Conservation (phyloP, 2,797 vertebrate genomes). For the Dermochelys coriacea region DNA sequence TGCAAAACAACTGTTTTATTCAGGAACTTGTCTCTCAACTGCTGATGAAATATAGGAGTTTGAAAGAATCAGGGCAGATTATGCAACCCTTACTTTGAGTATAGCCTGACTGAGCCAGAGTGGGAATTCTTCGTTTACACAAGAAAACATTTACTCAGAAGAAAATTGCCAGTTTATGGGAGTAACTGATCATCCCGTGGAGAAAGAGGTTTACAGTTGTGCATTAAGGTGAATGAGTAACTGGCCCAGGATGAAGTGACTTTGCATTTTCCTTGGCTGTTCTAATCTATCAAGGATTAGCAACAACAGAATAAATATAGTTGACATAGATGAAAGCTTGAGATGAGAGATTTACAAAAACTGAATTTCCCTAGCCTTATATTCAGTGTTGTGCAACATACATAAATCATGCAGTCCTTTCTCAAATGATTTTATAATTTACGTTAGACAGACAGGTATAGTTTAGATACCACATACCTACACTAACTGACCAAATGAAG, state of each 20-base stretch:
- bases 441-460: not conserved
- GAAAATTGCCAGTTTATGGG: not conserved
- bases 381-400: not conserved
- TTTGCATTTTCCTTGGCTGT: not conserved
- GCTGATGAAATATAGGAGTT: not conserved
- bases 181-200: not conserved
- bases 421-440: not conserved
- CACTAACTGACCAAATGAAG: too few relatives aligned
- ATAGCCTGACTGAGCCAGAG: not conserved
- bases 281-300: not conserved
- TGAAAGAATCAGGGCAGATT: not conserved
- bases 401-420: not conserved
- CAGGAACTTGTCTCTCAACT: not conserved
- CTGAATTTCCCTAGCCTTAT: not conserved
- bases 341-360: not conserved
- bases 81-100: not conserved
- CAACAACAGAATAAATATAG: not conserved
- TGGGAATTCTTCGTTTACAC: not conserved
- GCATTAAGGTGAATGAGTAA: not conserved
- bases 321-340: not conserved
- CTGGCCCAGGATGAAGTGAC: not conserved
- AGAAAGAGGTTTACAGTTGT: not conserved
- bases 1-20: not conserved
- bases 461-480: not conserved
- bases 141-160: rapidly evolving